These are phyloP conservation scores for Thaumatotibia leucotreta DNA, from an alignment of 1,140 invertebrate genomes.

Conservation along the genomic window DNA sequence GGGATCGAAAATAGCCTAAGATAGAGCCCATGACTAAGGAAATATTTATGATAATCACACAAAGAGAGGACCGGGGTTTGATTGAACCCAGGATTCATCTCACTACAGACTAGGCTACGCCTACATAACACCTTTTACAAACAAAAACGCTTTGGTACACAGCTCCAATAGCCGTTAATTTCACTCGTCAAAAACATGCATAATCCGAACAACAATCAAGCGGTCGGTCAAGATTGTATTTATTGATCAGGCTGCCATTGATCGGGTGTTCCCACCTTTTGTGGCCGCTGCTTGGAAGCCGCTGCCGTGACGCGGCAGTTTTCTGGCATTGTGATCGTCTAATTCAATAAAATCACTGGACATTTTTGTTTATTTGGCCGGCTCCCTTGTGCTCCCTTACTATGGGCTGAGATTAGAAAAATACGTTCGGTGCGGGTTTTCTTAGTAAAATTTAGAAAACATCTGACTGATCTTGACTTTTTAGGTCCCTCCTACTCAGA, in stretches of 20 bases:
- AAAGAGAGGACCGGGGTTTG: too few relatives aligned
- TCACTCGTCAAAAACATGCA: background rate
- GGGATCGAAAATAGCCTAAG: too few relatives aligned
- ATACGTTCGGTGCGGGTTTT: too few relatives aligned
- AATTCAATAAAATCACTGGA: slow-evolving; percentile 74
- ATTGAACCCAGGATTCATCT: too few relatives aligned
- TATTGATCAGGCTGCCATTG: slow-evolving; percentile 71
- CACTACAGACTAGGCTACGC: too few relatives aligned
- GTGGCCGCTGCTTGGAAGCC: slow-evolving; percentile 51
- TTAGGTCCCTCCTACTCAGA: too few relatives aligned
- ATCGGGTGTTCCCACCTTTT: slow-evolving; percentile 71
- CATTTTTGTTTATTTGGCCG: slow-evolving; percentile 71
- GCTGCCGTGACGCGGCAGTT: slow-evolving; percentile 54
- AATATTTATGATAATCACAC: too few relatives aligned
- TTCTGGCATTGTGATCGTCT: slow-evolving; percentile 61
- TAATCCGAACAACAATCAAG: background rate
- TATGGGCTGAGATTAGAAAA: too few relatives aligned
- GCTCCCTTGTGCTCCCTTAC: slow-evolving; percentile 64
- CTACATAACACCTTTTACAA: too few relatives aligned
- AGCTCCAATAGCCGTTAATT: background rate
- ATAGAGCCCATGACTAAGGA: too few relatives aligned
- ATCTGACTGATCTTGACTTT: too few relatives aligned
- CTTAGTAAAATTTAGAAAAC: too few relatives aligned
- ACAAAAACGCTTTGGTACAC: background rate
- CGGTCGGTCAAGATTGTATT: slow-evolving; percentile 28